These are phyloP conservation scores for Cylindroiulus punctatus DNA, from an alignment of 2,888 invertebrate genomes.

Conservation along the genomic window DNA sequence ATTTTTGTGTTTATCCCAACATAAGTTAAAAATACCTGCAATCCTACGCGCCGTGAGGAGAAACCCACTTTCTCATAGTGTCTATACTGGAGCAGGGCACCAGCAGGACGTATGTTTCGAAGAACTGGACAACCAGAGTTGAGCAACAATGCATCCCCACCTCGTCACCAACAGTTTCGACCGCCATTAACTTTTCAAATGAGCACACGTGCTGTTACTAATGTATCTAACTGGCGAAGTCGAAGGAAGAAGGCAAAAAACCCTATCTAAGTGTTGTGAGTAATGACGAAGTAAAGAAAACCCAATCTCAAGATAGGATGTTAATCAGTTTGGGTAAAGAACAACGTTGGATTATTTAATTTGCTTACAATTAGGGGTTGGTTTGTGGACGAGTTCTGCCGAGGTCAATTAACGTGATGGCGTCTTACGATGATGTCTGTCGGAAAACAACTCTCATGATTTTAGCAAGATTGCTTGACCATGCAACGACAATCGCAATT, in stretches of 20 bases:
- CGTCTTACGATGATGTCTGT: slow-evolving; percentile 17
- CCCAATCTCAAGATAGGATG: slow-evolving; percentile 53
- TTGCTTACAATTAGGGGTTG: slow-evolving; percentile 50
- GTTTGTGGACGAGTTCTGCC: slow-evolving; percentile 47
- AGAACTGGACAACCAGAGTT: too few relatives aligned
- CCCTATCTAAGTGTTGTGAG: slow-evolving; percentile 43
- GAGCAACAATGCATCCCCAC: background rate
- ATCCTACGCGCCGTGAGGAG: too few relatives aligned
- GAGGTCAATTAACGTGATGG: slow-evolving; percentile 50
- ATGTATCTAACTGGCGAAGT: slow-evolving; percentile 2
- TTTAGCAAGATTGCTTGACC: background rate
- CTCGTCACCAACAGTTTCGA: background rate
- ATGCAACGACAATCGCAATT: slow-evolving; percentile 31
- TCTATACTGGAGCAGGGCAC: too few relatives aligned
- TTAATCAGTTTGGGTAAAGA: slow-evolving; percentile 51
- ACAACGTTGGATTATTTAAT: slow-evolving; percentile 45
- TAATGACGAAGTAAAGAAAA: slow-evolving; percentile 49
- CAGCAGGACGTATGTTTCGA: too few relatives aligned
- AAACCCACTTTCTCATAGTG: too few relatives aligned
- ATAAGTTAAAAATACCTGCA: too few relatives aligned
- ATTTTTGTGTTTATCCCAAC: too few relatives aligned
- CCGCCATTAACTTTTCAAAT: slow-evolving; percentile 40
- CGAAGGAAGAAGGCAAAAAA: background rate
- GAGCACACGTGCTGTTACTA: slow-evolving; percentile 39
- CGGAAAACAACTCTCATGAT: slow-evolving; percentile 19